Evolutionary conservation across 1,140 invertebrate species (phyloP), one percentile per base, ranked within the genome.

Genomic region (Diorhabda carinulata): DNA sequence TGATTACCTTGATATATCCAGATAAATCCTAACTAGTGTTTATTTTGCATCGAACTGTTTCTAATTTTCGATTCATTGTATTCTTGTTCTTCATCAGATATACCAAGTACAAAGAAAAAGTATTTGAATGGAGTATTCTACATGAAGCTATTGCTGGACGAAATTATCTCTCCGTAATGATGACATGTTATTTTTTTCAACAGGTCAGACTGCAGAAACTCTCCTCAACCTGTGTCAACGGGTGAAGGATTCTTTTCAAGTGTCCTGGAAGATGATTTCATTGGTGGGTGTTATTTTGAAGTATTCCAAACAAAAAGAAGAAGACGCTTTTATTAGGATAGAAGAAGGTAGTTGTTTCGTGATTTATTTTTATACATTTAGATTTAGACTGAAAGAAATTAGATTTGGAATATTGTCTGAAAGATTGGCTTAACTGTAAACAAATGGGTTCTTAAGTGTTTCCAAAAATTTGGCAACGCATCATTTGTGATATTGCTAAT

Each of bases 181-280:
- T 25, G 25, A 25, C 2, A 25, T 25, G 25, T 70, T 44, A 47
- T 57, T 73, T 72, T 70, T 62, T 64, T 73, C 56, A n/a, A 61
- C 72, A 78, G 77, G 75, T 74, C 69, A 69, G 72, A 73, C 67
- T 52, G 70, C 73, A 43, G 77, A 78, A 70, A 71, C 72, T 43
- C 68, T 77, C 40, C 63, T 78, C 41, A 75, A 77, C 43, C 70
- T 78, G 62, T 78, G 76, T 67, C 72, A 77, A 58, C 75, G 74
- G 67, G 63, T 78, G 47, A 77, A 74, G 69, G 76, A 77, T 60
- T 77, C 74, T 58, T 78, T 78, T 68, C 75, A 78, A 61, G 65
- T 77, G 41, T 73, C 77, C n/a, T 77, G 77, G 77, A 77, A 70
- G 61, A 78, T 78, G 77, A 73, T 78, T 25, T 74, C 77, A 41